Conservation (phyloP, 2,113 vertebrate species). For the Bostrychus sinensis region DNA sequence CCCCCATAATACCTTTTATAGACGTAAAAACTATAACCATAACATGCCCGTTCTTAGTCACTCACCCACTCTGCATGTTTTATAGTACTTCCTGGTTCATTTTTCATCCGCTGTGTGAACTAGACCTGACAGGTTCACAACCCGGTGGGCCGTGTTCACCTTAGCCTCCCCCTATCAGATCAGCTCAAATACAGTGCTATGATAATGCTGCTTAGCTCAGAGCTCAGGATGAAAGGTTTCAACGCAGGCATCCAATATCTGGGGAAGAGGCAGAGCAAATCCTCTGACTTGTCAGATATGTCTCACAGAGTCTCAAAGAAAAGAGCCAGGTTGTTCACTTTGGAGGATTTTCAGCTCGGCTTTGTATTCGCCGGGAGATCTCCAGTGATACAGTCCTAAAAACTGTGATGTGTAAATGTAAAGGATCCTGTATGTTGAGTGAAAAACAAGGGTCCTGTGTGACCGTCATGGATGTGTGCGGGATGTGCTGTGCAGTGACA, state of each 20-base stretch:
- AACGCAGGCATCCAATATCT: constrained; percentile 43
- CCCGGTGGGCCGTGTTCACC: constrained; percentile 31
- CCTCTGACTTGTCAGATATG: constrained; percentile 52
- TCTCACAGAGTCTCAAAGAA: constrained; percentile 40
- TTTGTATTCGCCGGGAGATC: constrained; percentile 26
- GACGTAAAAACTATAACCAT: constrained; percentile 11
- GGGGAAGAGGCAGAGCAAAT: constrained; percentile 55
- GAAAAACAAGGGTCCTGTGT: not conserved
- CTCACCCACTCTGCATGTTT: not conserved
- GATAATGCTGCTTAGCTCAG: constrained; percentile 53
- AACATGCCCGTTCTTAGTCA: not conserved
- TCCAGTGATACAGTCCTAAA: not conserved
- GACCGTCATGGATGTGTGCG: not conserved
- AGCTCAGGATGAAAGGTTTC: constrained; percentile 59
- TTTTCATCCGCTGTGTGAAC: constrained; percentile 28
- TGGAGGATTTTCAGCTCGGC: constrained; percentile 33
- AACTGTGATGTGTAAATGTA: constrained; percentile 8
- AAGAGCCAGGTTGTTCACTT: constrained; percentile 42
- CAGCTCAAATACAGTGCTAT: constrained; percentile 48
- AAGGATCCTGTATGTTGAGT: constrained; percentile 8
- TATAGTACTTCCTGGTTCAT: constrained; percentile 14
- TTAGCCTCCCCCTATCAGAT: constrained; percentile 41
- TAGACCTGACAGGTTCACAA: constrained; percentile 21
- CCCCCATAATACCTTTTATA: constrained; percentile 1
- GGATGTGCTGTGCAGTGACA: not conserved